These are phyloP conservation scores for Rhabditoides inermis DNA, from an alignment of 2,888 invertebrate genomes.

Conservation along the genomic window DNA sequence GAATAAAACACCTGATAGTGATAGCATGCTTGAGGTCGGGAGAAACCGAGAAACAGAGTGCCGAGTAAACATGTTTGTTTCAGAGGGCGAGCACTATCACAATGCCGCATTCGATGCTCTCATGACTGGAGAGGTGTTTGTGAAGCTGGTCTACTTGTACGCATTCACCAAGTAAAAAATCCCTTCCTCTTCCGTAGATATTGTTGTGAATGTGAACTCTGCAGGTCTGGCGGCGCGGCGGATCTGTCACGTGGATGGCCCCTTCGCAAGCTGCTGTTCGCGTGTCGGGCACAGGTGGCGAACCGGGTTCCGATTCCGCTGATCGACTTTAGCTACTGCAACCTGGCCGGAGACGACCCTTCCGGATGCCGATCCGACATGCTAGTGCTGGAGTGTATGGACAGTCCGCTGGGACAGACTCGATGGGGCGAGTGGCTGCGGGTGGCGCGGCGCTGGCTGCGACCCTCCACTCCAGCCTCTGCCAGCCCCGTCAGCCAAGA, in stretches of 20 bases:
- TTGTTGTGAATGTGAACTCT: background rate
- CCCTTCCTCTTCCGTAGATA: background rate
- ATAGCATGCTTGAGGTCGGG: too few relatives aligned
- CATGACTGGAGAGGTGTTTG: conserved; percentile 13
- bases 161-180: conserved; percentile 7
- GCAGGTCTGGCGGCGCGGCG: conserved; percentile 1
- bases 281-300: conserved; percentile 4
- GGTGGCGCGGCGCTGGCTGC: too few relatives aligned
- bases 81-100: conserved; percentile 12
- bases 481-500: too few relatives aligned
- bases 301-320: conserved; percentile 16
- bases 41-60: too few relatives aligned
- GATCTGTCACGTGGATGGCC: conserved; percentile 11
- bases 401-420: too few relatives aligned
- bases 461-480: too few relatives aligned
- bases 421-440: too few relatives aligned
- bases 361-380: conserved; percentile 9
- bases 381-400: too few relatives aligned
- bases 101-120: conserved; percentile 18
- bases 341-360: conserved; percentile 12
- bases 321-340: conserved; percentile 13
- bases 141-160: conserved; percentile 10
- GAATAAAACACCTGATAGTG: too few relatives aligned
- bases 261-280: conserved; percentile 11
- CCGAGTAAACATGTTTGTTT: background rate